These are phyloP conservation scores for Podocnemis expansa DNA, from an alignment of 2,113 vertebrate species.

Conservation along the genomic window DNA sequence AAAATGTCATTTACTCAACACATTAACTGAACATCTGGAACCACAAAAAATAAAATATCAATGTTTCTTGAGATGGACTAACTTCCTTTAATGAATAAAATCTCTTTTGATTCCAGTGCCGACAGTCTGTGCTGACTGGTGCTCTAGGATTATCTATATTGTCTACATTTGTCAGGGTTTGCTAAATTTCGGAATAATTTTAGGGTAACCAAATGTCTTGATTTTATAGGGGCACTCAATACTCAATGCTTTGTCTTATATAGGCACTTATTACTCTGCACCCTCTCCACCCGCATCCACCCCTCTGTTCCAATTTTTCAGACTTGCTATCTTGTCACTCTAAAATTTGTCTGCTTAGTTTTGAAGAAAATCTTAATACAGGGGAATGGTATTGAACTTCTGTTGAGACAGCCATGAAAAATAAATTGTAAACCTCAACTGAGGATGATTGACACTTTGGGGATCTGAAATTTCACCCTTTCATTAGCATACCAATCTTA, in stretches of 20 bases:
- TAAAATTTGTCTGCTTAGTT: neutral
- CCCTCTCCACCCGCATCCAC: too few species aligned
- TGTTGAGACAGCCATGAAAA: neutral
- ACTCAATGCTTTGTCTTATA: too few species aligned
- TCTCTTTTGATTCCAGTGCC: neutral
- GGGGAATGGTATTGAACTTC: neutral
- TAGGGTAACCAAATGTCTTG: too few species aligned
- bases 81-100: neutral
- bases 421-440: neutral
- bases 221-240: too few species aligned
- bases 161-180: neutral
- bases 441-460: neutral
- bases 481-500: neutral
- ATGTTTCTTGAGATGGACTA: neutral
- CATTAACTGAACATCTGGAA: neutral
- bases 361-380: neutral
- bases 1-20: neutral
- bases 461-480: neutral
- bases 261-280: too few species aligned
- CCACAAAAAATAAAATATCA: neutral
- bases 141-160: neutral
- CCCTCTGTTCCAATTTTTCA: too few species aligned
- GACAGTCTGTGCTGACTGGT: neutral
- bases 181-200: neutral
- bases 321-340: too few species aligned